These are phyloP conservation scores for Grus americana DNA, from an alignment of 2,113 vertebrate species.

Conservation along the genomic window DNA sequence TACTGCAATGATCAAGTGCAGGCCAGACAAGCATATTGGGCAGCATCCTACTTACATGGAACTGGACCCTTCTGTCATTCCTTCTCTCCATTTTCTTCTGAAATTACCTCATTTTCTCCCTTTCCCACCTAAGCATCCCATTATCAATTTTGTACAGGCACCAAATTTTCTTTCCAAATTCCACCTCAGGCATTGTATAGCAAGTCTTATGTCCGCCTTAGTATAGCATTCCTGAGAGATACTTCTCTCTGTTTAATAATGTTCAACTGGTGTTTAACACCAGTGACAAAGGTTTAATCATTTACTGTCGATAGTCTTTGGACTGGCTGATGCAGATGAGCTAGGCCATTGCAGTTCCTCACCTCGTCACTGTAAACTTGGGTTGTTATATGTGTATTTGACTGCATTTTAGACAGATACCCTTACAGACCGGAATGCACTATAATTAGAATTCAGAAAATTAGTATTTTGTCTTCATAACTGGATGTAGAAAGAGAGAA, in stretches of 20 bases:
- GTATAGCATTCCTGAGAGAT: not conserved
- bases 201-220: not conserved
- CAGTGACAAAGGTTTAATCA: not conserved
- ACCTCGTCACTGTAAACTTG: not conserved
- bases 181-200: not conserved
- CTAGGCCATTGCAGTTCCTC: not conserved
- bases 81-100: not conserved
- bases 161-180: not conserved
- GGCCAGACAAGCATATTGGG: not conserved
- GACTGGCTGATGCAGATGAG: not conserved
- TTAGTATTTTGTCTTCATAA: not conserved
- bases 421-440: not conserved
- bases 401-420: not conserved
- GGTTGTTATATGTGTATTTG: not conserved
- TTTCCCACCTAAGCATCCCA: not conserved
- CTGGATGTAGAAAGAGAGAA: not conserved
- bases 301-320: not conserved
- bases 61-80: not conserved
- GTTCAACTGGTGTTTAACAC: not conserved
- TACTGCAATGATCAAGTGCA: not conserved
- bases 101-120: not conserved
- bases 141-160: not conserved
- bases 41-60: not conserved
- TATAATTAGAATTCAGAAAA: conserved; percentile 4
- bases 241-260: not conserved